These are phyloP conservation scores for Deroplatys truncata DNA, from an alignment of 2,888 invertebrate genomes.

Conservation along the genomic window DNA sequence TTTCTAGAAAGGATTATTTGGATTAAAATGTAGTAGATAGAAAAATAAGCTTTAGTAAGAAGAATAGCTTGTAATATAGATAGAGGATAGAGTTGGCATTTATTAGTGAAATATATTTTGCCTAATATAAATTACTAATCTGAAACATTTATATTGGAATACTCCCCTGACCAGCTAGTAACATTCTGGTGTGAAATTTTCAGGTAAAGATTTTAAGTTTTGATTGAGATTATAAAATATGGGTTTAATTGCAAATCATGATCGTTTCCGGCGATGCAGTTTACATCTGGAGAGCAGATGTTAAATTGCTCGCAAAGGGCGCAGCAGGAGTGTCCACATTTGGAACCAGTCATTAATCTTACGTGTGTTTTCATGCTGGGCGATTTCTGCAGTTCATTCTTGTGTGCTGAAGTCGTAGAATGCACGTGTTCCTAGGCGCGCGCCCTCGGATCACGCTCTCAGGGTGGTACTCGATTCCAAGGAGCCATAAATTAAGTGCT, in stretches of 20 bases:
- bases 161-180: too few species aligned
- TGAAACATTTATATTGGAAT: too few species aligned
- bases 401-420: neutral
- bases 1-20: too few species aligned
- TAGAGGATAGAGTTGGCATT: too few species aligned
- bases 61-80: too few species aligned
- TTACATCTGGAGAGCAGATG: neutral
- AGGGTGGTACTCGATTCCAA: neutral
- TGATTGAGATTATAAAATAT: neutral
- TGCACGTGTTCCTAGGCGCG: neutral
- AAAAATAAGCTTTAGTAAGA: too few species aligned
- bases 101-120: too few species aligned
- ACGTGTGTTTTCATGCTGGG: neutral
- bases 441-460: neutral
- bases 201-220: too few species aligned
- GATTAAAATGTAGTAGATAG: too few species aligned
- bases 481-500: neutral
- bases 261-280: neutral
- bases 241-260: neutral
- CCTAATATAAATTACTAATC: too few species aligned
- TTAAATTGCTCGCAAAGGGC: neutral
- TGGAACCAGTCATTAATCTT: neutral
- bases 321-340: neutral
- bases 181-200: too few species aligned
- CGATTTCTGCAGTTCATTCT: neutral